Base-by-base conservation (phyloP, 2,888 invertebrate species). In the Acleris literana region DNA sequence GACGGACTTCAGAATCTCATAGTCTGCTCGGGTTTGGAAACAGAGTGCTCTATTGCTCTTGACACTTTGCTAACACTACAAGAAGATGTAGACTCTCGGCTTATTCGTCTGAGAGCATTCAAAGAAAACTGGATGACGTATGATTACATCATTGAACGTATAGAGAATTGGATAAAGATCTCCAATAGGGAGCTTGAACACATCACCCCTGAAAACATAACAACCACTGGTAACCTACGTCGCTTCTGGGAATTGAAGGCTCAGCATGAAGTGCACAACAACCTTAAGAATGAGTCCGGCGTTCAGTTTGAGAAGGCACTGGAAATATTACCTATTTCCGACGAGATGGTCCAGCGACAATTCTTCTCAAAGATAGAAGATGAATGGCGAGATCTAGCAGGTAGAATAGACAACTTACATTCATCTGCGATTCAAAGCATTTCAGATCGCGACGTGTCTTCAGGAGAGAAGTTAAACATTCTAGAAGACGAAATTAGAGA, bases 201-300 rank as follows among this genome's bases (percentile, higher is more conserved):
- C 29, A 94, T 97, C 46, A 94, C 95, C 1, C 91, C 94, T 13
- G 95, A 95, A 69, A 94, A 94, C 43, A 93, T 94, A 17, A 94
- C 94, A 60, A 94, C 94, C 1, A 94, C 94, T 11, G 95, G 95
- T 61, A 96, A 96, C 76, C 95, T 97, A 85, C 94, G 96, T 73
- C 95, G 96, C 74, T 97, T 97, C 88, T 97, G 97, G 97, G 97
- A 97, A 87, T 85, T 97, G 54, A 97, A 97, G 84, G 97, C 97
- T 0, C 97, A 97, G 76, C 96, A 96, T 76, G 97, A 97, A 90
- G 94, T 97, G 25, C 94, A 97, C 82, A 97, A 96, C 73, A 95
- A 95, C 71, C 93, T 97, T 57, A 94, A 95, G 61, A 95, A 95
- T 68, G 96, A 97, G 73, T 95, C 96, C 0, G 94, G 95, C 18